Percentiles rank a stretch among this genome's conserved stretches.
Conservation (phyloP, 2,113 vertebrate species). For the Chamaea fasciata region DNA sequence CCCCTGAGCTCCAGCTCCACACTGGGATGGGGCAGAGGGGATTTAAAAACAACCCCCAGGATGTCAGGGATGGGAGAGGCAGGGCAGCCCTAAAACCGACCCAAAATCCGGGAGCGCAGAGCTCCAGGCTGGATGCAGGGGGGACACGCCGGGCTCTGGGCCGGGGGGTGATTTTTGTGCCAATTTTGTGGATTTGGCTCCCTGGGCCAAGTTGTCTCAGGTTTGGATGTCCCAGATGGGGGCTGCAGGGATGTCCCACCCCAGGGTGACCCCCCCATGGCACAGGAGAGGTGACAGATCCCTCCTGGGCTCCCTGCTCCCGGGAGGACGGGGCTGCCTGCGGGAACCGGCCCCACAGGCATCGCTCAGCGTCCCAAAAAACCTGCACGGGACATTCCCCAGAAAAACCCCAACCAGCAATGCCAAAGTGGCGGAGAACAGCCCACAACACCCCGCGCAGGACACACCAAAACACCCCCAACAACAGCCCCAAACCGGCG, state of each 20-base stretch:
- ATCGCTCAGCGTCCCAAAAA: fast-evolving
- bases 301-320: neutral
- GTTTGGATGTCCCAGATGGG: fast-evolving
- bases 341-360: fast-evolving
- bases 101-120: fast-evolving
- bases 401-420: too few relatives aligned
- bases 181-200: neutral
- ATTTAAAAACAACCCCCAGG: too few relatives aligned
- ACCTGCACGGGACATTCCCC: too few relatives aligned
- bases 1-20: too few relatives aligned
- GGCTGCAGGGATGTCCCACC: neutral
- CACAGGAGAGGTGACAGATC: fast-evolving
- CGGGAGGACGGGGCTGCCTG: neutral
- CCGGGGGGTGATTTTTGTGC: too few relatives aligned
- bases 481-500: too few relatives aligned
- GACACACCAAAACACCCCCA: too few relatives aligned
- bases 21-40: too few relatives aligned
- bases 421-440: too few relatives aligned
- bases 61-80: too few relatives aligned
- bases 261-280: fast-evolving
- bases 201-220: fast-evolving
- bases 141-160: fast-evolving
- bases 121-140: neutral
- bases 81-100: too few relatives aligned
- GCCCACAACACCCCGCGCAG: too few relatives aligned